phyloP scores from a whole-genome alignment of 1,140 invertebrate genomes.

The Lasioglossum baleicum region DNA sequence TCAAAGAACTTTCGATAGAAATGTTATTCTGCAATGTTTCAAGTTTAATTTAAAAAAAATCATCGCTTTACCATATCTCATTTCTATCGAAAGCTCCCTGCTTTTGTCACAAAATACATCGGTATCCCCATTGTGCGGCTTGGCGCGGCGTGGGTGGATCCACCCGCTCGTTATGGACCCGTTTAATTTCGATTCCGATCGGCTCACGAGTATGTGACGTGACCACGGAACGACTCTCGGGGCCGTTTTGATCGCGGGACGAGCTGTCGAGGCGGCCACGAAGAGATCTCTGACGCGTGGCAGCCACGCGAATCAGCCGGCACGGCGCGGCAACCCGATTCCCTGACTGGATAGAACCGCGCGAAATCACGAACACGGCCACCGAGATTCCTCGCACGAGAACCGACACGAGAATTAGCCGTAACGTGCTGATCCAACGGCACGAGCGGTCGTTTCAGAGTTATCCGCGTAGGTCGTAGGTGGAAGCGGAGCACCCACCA shows the following conservation, averaged over 20 bases:
- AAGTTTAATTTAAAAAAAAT: no score
- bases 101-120: no score
- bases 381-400: constrained; percentile 61
- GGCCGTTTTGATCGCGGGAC: constrained; percentile 1
- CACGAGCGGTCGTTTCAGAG: constrained; percentile 19
- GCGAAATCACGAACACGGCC: constrained; percentile 62
- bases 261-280: background rate
- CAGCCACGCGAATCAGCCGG: constrained; percentile 53
- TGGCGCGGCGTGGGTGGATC: no score
- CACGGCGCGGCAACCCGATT: constrained; percentile 22
- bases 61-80: no score
- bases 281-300: constrained; percentile 48
- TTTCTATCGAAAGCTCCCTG: no score
- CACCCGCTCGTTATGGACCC: no score
- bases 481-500: constrained; percentile 21
- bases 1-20: no score
- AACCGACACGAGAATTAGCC: constrained; percentile 66
- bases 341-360: constrained; percentile 50
- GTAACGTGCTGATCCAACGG: constrained; percentile 58
- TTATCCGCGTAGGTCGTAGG: constrained; percentile 58
- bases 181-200: constrained; percentile 21
- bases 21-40: no score
- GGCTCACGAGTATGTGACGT: constrained; percentile 19
- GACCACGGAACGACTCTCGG: constrained; percentile 40
- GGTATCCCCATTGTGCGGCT: no score